Evolutionary conservation across 2,797 vertebrate genomes (phyloP).

Genomic region (Megalops cyprinoides): DNA sequence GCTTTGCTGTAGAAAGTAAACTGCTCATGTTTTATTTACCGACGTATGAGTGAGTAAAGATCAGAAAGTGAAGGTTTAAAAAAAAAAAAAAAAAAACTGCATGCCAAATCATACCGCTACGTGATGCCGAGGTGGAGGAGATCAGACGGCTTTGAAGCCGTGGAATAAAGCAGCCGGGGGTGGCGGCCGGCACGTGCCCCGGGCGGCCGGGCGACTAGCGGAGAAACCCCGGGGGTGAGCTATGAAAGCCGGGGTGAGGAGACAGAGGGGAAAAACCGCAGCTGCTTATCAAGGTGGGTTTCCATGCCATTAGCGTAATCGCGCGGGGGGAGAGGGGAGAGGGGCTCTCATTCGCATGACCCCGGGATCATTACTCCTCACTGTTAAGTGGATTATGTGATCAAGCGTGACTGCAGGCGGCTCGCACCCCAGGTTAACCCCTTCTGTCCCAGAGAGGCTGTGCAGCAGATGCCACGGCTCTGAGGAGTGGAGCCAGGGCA

Average conservation of each 20-base stretch:
- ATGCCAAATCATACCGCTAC: background rate
- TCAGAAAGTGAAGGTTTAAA: background rate
- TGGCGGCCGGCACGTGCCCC: no score
- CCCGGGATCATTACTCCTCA: conserved; percentile 18
- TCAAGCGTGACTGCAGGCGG: background rate
- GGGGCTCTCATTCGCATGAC: background rate
- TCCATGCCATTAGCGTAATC: conserved; percentile 19
- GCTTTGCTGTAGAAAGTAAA: background rate
- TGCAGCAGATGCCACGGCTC: background rate
- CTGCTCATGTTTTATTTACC: conserved; percentile 21
- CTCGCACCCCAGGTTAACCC: background rate
- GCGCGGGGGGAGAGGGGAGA: background rate
- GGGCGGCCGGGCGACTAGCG: no score
- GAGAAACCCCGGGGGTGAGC: no score
- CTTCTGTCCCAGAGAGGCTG: background rate
- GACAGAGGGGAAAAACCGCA: background rate
- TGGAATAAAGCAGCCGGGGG: background rate
- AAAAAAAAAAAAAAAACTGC: background rate
- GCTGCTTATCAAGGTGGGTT: conserved; percentile 22
- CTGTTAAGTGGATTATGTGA: conserved; percentile 30
- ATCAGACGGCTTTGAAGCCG: background rate
- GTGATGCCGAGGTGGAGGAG: background rate
- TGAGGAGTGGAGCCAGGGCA: background rate
- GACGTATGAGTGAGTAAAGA: background rate
- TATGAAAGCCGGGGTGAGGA: background rate